Percentiles rank a stretch among this genome's conserved stretches.
phyloP scores from a whole-genome alignment of 2,797 vertebrate species.

The Falco rusticolus region DNA sequence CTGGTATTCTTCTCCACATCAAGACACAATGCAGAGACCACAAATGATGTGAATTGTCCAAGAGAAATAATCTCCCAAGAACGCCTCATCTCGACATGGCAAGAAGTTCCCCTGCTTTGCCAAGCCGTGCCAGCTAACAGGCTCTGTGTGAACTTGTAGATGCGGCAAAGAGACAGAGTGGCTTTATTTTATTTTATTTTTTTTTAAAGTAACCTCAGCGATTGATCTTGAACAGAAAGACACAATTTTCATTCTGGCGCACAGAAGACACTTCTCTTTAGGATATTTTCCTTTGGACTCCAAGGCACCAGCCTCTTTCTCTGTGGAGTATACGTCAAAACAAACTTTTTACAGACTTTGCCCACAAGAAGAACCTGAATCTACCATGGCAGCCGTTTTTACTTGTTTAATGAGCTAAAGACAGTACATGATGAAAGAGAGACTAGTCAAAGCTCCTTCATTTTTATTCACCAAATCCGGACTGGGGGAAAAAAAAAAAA shows the following conservation, averaged over 20 bases:
- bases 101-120: slow-evolving; percentile 68
- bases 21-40: slow-evolving; percentile 99
- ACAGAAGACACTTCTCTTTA: slow-evolving; percentile 74
- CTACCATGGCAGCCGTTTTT: slow-evolving; percentile 73
- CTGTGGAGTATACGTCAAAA: slow-evolving; percentile 75
- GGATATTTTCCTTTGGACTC: slow-evolving; percentile 76
- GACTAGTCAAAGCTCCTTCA: slow-evolving; percentile 69
- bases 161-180: slow-evolving; percentile 60
- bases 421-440: slow-evolving; percentile 73
- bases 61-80: slow-evolving; percentile 63
- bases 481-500: slow-evolving; percentile 45
- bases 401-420: slow-evolving; percentile 80
- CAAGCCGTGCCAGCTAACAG: slow-evolving; percentile 66
- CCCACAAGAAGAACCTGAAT: slow-evolving; percentile 72
- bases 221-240: slow-evolving; percentile 69
- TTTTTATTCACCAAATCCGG: slow-evolving; percentile 65
- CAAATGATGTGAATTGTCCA: slow-evolving; percentile 83
- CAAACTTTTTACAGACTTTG: slow-evolving; percentile 69
- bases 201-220: slow-evolving; percentile 67
- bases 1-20: slow-evolving; percentile 98
- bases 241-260: slow-evolving; percentile 66
- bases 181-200: background rate
- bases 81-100: slow-evolving; percentile 71
- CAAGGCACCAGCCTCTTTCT: slow-evolving; percentile 72
- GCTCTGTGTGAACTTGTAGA: slow-evolving; percentile 70